Conservation (phyloP, 2,113 vertebrate genomes). For the Nanger granti region DNA sequence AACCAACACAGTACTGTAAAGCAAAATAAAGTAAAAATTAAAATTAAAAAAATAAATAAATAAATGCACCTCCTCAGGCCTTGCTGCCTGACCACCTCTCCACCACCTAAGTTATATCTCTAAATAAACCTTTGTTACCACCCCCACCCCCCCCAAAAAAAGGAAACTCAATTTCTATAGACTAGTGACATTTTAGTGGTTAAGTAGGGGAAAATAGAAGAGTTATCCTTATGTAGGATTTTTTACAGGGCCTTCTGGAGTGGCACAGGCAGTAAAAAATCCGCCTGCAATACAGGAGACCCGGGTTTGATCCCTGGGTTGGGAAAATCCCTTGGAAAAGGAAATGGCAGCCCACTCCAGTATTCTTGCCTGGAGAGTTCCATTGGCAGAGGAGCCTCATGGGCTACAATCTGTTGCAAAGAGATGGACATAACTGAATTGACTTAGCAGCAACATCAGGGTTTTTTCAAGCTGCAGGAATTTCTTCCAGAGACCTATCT, state of each 20-base stretch:
- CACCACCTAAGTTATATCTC: background rate
- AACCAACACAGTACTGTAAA: too few species aligned
- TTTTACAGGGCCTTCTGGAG: background rate
- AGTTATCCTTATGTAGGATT: background rate
- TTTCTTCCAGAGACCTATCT: background rate
- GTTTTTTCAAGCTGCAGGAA: background rate
- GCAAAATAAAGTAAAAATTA: too few species aligned
- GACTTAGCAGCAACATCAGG: background rate
- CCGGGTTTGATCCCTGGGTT: background rate
- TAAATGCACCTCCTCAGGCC: background rate
- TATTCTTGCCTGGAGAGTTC: background rate
- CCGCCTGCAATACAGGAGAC: background rate
- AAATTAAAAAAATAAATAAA: too few species aligned
- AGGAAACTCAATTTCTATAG: background rate
- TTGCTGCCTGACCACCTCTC: background rate
- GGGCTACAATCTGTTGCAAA: background rate
- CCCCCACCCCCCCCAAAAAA: too few species aligned
- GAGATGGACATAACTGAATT: background rate
- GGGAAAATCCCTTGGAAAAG: background rate
- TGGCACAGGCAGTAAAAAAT: background rate
- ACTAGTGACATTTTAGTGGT: background rate
- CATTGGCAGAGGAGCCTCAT: background rate
- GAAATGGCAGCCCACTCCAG: background rate
- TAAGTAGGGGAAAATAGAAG: background rate
- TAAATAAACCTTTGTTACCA: background rate